These are phyloP conservation scores for Ochlodes sylvanus DNA, from an alignment of 2,888 invertebrate species.

Conservation along the genomic window DNA sequence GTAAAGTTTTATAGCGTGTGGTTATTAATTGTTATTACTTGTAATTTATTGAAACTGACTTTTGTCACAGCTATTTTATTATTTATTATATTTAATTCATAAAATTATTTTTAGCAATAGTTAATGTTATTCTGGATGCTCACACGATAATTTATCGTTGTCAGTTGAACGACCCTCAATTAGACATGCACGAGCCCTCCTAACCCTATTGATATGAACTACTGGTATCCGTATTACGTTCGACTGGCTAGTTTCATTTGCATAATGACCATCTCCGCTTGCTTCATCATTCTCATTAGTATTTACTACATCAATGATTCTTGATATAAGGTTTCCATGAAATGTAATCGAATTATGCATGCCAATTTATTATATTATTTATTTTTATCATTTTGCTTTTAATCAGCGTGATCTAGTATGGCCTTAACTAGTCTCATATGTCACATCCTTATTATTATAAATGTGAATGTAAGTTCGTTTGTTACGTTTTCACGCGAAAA, in stretches of 20 bases:
- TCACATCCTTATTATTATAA: no score
- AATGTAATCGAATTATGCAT: slow-evolving; percentile 33
- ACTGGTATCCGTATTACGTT: slow-evolving; percentile 54
- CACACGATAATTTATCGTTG: slow-evolving; percentile 56
- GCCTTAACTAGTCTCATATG: no score
- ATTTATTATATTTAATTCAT: neutral
- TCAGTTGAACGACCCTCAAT: slow-evolving; percentile 70
- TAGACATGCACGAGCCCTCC: slow-evolving; percentile 59
- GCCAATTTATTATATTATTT: no score
- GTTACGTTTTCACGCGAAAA: no score
- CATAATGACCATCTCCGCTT: slow-evolving; percentile 65
- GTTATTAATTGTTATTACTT: neutral
- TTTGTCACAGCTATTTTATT: no score
- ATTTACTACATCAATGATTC: slow-evolving; percentile 53
- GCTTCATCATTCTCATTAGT: slow-evolving; percentile 64
- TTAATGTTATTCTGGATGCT: slow-evolving; percentile 5
- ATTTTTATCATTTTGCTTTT: no score
- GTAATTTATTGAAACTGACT: neutral
- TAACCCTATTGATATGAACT: slow-evolving; percentile 71
- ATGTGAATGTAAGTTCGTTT: no score
- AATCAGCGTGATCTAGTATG: no score
- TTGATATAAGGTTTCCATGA: slow-evolving; percentile 36
- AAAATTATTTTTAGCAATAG: neutral
- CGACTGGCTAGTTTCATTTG: slow-evolving; percentile 63
- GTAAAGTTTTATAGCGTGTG: slow-evolving; percentile 7